phyloP scores from a whole-genome alignment of 2,797 vertebrate genomes.

The Podarcis siculus region DNA sequence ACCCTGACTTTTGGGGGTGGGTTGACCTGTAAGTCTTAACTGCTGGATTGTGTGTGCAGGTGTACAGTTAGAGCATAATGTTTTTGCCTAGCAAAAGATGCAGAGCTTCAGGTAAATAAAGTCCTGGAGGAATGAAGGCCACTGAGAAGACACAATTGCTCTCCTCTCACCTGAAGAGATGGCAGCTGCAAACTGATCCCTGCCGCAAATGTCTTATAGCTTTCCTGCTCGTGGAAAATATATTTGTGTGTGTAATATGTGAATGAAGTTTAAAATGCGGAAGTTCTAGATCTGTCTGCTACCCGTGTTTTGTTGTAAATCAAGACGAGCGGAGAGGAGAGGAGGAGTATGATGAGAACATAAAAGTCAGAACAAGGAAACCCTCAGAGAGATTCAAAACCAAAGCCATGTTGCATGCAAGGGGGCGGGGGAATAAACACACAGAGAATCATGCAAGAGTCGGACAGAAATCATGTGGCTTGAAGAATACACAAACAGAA shows the following conservation, averaged over 20 bases:
- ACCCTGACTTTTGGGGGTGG: background rate
- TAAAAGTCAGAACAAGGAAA: constrained; percentile 71
- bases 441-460: constrained; percentile 75
- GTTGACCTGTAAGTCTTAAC: background rate
- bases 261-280: constrained; percentile 62
- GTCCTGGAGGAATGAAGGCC: constrained; percentile 62
- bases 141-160: constrained; percentile 59
- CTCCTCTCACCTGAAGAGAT: constrained; percentile 61
- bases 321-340: constrained; percentile 61
- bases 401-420: constrained; percentile 77
- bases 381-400: constrained; percentile 71
- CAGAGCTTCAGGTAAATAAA: constrained; percentile 65
- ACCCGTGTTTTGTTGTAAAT: constrained; percentile 65
- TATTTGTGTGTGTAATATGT: background rate
- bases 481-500: constrained; percentile 63
- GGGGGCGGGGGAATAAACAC: constrained; percentile 63
- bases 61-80: constrained; percentile 17
- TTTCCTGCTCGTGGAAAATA: constrained; percentile 35
- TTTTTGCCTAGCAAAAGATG: constrained; percentile 68
- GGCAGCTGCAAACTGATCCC: constrained; percentile 64
- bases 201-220: constrained; percentile 53
- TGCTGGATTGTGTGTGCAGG: constrained; percentile 22
- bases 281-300: constrained; percentile 61
- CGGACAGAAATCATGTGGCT: constrained; percentile 65
- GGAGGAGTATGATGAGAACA: constrained; percentile 63